phyloP scores from a whole-genome alignment of 2,888 invertebrate species.

The Willowsia nigromaculata region DNA sequence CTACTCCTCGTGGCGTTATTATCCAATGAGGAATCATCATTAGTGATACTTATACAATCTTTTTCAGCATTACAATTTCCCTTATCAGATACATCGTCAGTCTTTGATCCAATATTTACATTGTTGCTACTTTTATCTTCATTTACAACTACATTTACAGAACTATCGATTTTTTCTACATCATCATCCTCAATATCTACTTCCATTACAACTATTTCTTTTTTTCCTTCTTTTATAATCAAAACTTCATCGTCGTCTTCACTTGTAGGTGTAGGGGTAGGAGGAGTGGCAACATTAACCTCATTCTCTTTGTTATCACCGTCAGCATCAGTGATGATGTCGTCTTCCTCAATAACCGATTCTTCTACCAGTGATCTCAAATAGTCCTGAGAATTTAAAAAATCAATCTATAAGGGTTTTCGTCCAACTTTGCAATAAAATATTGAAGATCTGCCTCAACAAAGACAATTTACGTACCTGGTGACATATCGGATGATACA shows the following conservation, averaged over 20 bases:
- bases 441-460: too few relatives aligned
- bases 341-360: constrained; percentile 80
- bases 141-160: constrained; percentile 60
- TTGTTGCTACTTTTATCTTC: constrained; percentile 50
- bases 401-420: too few relatives aligned
- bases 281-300: constrained; percentile 78
- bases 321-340: constrained; percentile 79
- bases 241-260: constrained; percentile 78
- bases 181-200: constrained; percentile 85
- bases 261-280: constrained; percentile 25
- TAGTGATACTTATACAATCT: constrained; percentile 55
- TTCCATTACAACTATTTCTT: constrained; percentile 82
- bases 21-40: constrained; percentile 54
- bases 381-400: constrained; percentile 71
- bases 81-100: constrained; percentile 65
- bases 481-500: constrained; percentile 94
- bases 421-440: too few relatives aligned
- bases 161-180: constrained; percentile 79
- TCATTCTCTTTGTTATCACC: constrained; percentile 80
- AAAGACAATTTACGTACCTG: constrained; percentile 40
- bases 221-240: constrained; percentile 77
- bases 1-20: constrained; percentile 1
- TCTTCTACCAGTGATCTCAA: constrained; percentile 78
- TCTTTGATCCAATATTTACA: constrained; percentile 61
- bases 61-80: constrained; percentile 59